Evolutionary conservation across 2,888 invertebrate genomes (phyloP), one percentile per base, ranked within the genome.

Genomic region (Hoplodrina ambigua): DNA sequence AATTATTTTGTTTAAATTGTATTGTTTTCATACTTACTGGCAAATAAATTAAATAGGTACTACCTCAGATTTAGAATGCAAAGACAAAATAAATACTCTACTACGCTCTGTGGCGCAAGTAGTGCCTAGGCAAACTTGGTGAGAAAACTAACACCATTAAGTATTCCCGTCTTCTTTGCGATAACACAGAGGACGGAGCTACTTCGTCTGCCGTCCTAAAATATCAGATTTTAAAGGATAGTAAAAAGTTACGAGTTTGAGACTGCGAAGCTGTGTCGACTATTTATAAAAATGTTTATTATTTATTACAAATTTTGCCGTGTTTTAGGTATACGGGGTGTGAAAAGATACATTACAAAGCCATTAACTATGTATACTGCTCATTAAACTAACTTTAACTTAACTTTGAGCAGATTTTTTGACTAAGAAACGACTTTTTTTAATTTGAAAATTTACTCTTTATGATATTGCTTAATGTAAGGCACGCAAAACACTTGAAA

Each of bases 91-190:
- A 79, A 74, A 79, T 59, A 46, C 41, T 37, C 7, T 37, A 8
- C 37, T 46, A 72, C 56, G 19, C 17, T 54, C 15, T 30, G 54
- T 54, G 50, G 55, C 8, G 58, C 55, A 69, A 78, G 70, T 70
- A 55, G 63, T 61, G 69, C 10, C 46, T 53, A 54, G 69, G 56
- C 60, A 25, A 80, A 80, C 62, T 80, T 70, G n/a, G 70, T 71
- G 67, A 68, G 56, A 63, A 64, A 79, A 77, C 69, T 53, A 80
- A 80, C 69, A 70, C 60, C 52, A 70, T 71, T 80, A 68, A 49
- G 62, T 73, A 80, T 70, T 68, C 63, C 50, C 49, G 61, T 64
- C 63, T 58, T 55, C 62, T 65, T 52, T 50, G 50, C 63, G 62
- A 76, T 70, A 76, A 53, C 53, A 69, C 30, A 49, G 65, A 52